These are phyloP conservation scores for Drosophila dunni DNA, from an alignment of 1,140 invertebrate species.

Conservation along the genomic window DNA sequence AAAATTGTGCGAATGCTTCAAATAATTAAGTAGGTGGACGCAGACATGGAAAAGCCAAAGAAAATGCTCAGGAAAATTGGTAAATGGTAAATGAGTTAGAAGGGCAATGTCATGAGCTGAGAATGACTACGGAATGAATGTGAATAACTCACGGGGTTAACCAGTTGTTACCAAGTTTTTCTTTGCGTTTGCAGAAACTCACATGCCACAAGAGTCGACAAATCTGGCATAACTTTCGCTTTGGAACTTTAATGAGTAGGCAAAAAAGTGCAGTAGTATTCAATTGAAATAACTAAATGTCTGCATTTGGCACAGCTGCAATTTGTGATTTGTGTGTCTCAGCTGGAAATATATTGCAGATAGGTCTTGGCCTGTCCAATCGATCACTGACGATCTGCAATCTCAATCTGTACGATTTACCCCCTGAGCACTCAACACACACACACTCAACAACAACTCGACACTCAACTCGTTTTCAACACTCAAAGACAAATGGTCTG, in stretches of 20 bases:
- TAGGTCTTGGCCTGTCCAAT: conserved; percentile 40
- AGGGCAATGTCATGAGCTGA: conserved; percentile 26
- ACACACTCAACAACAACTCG: conserved; percentile 30
- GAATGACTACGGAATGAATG: conserved; percentile 32
- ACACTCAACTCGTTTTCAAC: conserved; percentile 48
- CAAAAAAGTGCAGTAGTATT: conserved; percentile 4
- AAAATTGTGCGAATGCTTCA: conserved; percentile 80
- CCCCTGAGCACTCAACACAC: conserved; percentile 22
- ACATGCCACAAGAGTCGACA: conserved; percentile 13
- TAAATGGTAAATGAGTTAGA: conserved; percentile 37
- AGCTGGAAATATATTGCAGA: conserved; percentile 5
- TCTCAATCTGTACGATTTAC: conserved; percentile 36
- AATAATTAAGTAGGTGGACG: conserved; percentile 82
- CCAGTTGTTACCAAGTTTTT: conserved; percentile 44
- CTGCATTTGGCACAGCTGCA: conserved; percentile 4
- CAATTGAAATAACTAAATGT: not conserved
- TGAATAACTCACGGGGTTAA: conserved; percentile 49
- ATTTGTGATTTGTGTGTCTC: conserved; percentile 1
- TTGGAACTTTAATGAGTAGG: conserved; percentile 57
- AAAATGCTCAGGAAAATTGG: conserved; percentile 25
- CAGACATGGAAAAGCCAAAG: conserved; percentile 19
- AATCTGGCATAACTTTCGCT: conserved; percentile 24
- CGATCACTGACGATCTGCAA: conserved; percentile 70
- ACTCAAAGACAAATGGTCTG: conserved; percentile 70
- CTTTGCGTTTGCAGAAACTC: not conserved